Evolutionary conservation across 2,113 vertebrate species (phyloP).

Genomic region (Gobio gobio): DNA sequence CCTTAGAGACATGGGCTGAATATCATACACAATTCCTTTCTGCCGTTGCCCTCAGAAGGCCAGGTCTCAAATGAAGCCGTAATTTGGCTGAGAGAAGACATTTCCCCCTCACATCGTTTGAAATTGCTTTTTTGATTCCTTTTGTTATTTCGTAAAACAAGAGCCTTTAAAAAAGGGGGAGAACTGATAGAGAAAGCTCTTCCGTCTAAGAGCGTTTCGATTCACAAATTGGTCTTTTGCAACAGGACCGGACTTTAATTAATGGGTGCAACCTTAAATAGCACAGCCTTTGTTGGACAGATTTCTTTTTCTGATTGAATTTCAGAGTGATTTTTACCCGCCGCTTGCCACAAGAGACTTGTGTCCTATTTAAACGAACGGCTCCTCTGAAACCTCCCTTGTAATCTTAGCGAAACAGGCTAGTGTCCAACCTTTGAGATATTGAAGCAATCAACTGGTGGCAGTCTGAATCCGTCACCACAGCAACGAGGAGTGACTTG

Average conservation of each 20-base stretch:
- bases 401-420: slow-evolving; percentile 43
- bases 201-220: slow-evolving; percentile 39
- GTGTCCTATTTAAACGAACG: slow-evolving; percentile 52
- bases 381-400: slow-evolving; percentile 52
- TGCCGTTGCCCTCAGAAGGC: slow-evolving; percentile 46
- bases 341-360: slow-evolving; percentile 48
- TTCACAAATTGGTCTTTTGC: slow-evolving; percentile 56
- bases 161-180: slow-evolving; percentile 44
- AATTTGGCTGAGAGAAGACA: slow-evolving; percentile 57
- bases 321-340: slow-evolving; percentile 49
- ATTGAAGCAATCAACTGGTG: slow-evolving; percentile 44
- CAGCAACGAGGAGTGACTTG: neutral
- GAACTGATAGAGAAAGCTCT: slow-evolving; percentile 36
- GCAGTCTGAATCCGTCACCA: slow-evolving; percentile 24
- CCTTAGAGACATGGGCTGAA: slow-evolving; percentile 49
- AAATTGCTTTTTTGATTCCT: slow-evolving; percentile 57
- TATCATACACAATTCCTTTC: slow-evolving; percentile 46
- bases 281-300: slow-evolving; percentile 43
- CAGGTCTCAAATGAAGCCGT: slow-evolving; percentile 59
- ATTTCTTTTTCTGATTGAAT: slow-evolving; percentile 62
- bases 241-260: slow-evolving; percentile 60
- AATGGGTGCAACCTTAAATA: slow-evolving; percentile 57
- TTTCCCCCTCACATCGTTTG: slow-evolving; percentile 49
- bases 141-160: slow-evolving; percentile 62
- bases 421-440: slow-evolving; percentile 26